Evolutionary conservation across 2,113 vertebrate species (phyloP), one percentile per base, ranked within the genome.

Genomic region (Herpetotheres cachinnans): DNA sequence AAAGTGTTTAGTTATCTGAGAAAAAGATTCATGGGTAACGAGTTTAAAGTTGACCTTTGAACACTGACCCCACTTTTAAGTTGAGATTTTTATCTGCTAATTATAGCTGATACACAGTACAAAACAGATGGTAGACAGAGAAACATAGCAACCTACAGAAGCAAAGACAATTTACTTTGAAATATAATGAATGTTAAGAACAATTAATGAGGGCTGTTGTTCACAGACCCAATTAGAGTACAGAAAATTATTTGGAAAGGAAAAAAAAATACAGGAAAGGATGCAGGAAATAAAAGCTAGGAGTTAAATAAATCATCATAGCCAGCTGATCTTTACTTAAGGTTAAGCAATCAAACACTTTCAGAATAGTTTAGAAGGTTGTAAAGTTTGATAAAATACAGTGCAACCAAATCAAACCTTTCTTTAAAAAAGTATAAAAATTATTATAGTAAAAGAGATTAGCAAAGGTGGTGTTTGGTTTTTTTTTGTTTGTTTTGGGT

Each of bases 401-500:
- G 74, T 25, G n/a, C 73, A 67, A 82, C 10, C 1, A 46, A 56
- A 59, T 2, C 3, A 59, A 61, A 9, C 2, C 2, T 70, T 34
- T 52, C 52, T 65, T 38, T 2, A 17, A 24, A 38, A 61, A 46
- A 62, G 42, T 42, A 42, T 42, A 11, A 42, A 42, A 42, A 42
- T 10, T 40, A 10, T 12, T 40, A 20, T 4, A 18, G 5, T 40
- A 34, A 36, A 82, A 50, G 0, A 40, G 26, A 26, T 36, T 52
- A 58, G 61, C 1, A 42, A 40, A 5, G 27, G 30, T 16, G 16
- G 6, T 55, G 8, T 14, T 30, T 3, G 6, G 2, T 2, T 32
- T 29, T 36, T 49, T 24, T 4, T 6, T 52, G n/a, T n/a, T 76
- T 32, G 7, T 13, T 47, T 56, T 56, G 19, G 14, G 6, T 42